Evolutionary conservation across 2,888 invertebrate genomes (phyloP), one percentile per base, ranked within the genome.

Genomic region (Thymelicus lineola): DNA sequence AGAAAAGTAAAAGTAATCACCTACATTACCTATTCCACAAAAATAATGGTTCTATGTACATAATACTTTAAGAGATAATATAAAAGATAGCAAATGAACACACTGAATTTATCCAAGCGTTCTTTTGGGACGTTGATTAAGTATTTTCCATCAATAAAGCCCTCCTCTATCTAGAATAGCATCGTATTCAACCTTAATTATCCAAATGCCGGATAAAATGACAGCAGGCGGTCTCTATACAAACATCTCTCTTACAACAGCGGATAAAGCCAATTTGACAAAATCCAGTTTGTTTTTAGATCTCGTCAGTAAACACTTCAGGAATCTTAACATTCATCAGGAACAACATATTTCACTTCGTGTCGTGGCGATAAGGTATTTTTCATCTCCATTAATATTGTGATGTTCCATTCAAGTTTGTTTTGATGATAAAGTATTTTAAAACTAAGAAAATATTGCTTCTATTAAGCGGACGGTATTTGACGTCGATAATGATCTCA

Each of bases 241-340:
- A 79, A 82, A 81, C 78, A 76, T 75, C 15, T 75, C n/a, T n/a
- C n/a, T n/a, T n/a, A n/a, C n/a, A 85, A 85, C 81, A 80, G 82
- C 84, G 79, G 82, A 83, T 82, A 85, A 82, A 81, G 83, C 78
- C 84, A 80, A 84, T 71, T 65, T 59, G 75, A 75, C 74, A 73
- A 72, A 66, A 61, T 73, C 85, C 81, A 79, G 86, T 88, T 87
- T 86, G 86, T 87, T 90, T 90, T 88, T 89, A 89, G 89, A 88
- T 86, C 86, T 86, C 84, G 84, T 87, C 86, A 87, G 84, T 81
- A 83, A 83, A 78, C 79, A 75, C 77, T 80, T 74, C 75, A 79
- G 80, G 88, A 89, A 88, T 87, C 75, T 76, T 80, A 85, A 80
- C 90, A 88, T 91, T 86, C 87, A 84, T 91, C 90, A 89, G 79